Conservation (phyloP, 2,888 invertebrate species). For the Agrotis exclamationis region DNA sequence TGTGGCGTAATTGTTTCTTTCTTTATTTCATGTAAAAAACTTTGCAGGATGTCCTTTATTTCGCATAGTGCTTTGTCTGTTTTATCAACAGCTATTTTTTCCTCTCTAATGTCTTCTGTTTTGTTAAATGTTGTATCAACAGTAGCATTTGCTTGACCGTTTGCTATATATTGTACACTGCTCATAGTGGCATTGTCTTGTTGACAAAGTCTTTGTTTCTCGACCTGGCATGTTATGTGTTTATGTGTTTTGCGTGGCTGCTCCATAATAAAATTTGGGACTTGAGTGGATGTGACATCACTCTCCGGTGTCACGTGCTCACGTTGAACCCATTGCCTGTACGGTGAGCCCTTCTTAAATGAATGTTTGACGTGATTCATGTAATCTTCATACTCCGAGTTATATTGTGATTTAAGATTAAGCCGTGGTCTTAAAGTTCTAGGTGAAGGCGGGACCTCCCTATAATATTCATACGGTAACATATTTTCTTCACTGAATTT, state of each 20-base stretch:
- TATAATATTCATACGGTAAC: constrained; percentile 72
- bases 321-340: constrained; percentile 54
- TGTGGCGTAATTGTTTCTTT: constrained; percentile 76
- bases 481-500: constrained; percentile 78
- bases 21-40: constrained; percentile 84
- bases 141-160: constrained; percentile 66
- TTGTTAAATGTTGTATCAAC: constrained; percentile 75
- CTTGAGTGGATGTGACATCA: constrained; percentile 60
- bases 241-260: constrained; percentile 33
- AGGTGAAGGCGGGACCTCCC: constrained; percentile 86
- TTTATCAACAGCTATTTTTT: constrained; percentile 73
- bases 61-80: constrained; percentile 85
- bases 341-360: constrained; percentile 55
- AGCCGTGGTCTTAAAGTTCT: constrained; percentile 81
- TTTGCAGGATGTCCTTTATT: constrained; percentile 86
- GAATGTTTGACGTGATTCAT: constrained; percentile 51
- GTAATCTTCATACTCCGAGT: constrained; percentile 74
- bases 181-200: constrained; percentile 69
- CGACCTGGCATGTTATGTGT: constrained; percentile 39
- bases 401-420: constrained; percentile 81
- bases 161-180: constrained; percentile 68
- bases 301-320: constrained; percentile 60
- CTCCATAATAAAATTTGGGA: constrained; percentile 39
- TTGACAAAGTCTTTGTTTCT: constrained; percentile 58
- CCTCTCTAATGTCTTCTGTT: constrained; percentile 69